phyloP scores from a whole-genome alignment of 2,888 invertebrate genomes.

The Nematopogon swammerdamellus region DNA sequence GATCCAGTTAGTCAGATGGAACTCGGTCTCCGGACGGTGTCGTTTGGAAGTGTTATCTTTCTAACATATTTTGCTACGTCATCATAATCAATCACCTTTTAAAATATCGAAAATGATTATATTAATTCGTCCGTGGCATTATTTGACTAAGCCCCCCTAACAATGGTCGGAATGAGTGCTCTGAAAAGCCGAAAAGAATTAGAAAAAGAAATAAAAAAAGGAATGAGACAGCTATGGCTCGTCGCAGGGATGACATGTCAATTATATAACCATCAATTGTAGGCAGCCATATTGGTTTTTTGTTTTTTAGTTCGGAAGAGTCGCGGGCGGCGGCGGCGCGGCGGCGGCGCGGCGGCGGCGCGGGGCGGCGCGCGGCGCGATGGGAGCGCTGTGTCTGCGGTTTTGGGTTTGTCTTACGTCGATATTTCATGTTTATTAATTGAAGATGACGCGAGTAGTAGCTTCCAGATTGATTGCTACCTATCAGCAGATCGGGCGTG shows the following conservation, averaged over 20 bases:
- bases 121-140: conserved; percentile 44
- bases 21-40: not conserved
- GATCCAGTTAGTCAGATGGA: not conserved
- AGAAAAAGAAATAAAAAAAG: conserved; percentile 21
- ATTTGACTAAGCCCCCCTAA: conserved; percentile 45
- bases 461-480: too few species aligned
- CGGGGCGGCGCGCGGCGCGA: too few species aligned
- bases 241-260: conserved; percentile 40
- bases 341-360: too few species aligned
- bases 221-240: conserved; percentile 20
- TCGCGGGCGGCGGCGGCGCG: too few species aligned
- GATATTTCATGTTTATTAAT: not conserved
- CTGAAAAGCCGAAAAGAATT: conserved; percentile 21
- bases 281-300: conserved; percentile 12
- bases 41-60: not conserved
- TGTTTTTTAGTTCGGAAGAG: too few species aligned
- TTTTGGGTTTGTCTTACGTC: not conserved
- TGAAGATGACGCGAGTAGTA: not conserved
- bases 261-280: conserved; percentile 45
- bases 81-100: conserved; percentile 52
- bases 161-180: conserved; percentile 39
- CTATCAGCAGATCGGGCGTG: too few species aligned
- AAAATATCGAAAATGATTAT: conserved; percentile 46
- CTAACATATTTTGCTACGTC: conserved; percentile 22
- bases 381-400: not conserved